Conservation (phyloP, 2,888 invertebrate species). For the Apeira syringaria region DNA sequence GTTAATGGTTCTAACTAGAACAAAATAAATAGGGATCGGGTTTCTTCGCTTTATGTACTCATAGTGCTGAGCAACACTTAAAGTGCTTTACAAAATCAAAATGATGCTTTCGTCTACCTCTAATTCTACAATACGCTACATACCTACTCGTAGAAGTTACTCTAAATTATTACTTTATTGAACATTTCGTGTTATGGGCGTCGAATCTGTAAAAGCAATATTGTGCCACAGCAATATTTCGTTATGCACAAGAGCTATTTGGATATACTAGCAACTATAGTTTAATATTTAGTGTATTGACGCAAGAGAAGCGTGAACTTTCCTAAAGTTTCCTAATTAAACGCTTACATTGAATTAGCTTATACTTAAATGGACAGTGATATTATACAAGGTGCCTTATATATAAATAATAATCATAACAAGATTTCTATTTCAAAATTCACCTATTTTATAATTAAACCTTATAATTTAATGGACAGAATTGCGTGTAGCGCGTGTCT, state of each 20-base stretch:
- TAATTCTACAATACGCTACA: constrained; percentile 9
- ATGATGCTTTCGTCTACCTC: constrained; percentile 9
- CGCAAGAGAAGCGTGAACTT: constrained; percentile 13
- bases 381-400: constrained; percentile 69
- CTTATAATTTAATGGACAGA: constrained; percentile 79
- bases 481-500: constrained; percentile 79
- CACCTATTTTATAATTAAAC: constrained; percentile 47
- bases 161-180: constrained; percentile 7
- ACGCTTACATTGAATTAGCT: constrained; percentile 7
- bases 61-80: constrained; percentile 10
- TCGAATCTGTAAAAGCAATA: constrained; percentile 3
- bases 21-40: too few relatives aligned
- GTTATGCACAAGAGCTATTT: background rate
- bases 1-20: too few relatives aligned
- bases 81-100: constrained; percentile 19
- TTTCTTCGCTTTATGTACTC: too few relatives aligned
- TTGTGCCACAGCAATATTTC: background rate
- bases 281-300: background rate
- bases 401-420: constrained; percentile 39
- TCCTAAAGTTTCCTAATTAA: constrained; percentile 2
- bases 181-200: constrained; percentile 6
- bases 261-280: background rate
- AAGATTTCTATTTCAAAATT: constrained; percentile 53
- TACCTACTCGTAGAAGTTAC: background rate
- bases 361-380: constrained; percentile 65